These are phyloP conservation scores for Meghimatium bilineatum DNA, from an alignment of 2,888 invertebrate species.

Conservation along the genomic window DNA sequence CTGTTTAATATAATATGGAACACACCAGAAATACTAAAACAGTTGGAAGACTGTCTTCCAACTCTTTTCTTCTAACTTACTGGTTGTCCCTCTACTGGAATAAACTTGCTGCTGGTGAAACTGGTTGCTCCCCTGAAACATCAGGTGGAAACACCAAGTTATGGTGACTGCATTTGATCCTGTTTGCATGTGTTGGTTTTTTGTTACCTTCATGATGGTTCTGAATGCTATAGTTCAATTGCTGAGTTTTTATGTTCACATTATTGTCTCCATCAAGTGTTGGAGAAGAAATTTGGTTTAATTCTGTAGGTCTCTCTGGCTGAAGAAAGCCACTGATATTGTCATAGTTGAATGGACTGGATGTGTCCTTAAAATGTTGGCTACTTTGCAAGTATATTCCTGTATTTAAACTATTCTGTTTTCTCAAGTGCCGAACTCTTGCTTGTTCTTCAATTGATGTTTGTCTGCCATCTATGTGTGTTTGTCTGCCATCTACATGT, in stretches of 20 bases:
- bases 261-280: background rate
- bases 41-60: too few species aligned
- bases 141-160: conserved; percentile 20
- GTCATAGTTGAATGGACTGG: background rate
- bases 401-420: conserved; percentile 25
- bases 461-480: conserved; percentile 2
- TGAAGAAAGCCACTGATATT: background rate
- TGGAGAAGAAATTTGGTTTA: background rate
- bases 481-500: conserved; percentile 11
- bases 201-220: conserved; percentile 1
- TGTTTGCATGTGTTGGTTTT: background rate
- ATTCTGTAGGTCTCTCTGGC: background rate
- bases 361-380: background rate
- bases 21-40: too few species aligned
- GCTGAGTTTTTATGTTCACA: background rate
- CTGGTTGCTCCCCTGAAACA: background rate
- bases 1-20: too few species aligned
- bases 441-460: conserved; percentile 40
- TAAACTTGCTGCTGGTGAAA: background rate
- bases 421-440: conserved; percentile 31
- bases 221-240: background rate
- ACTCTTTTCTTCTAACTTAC: background rate
- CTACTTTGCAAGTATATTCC: background rate
- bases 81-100: background rate
- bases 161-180: conserved; percentile 23